Evolutionary conservation across 2,113 vertebrate genomes (phyloP).

Genomic region (Tricholaema leucomelas): DNA sequence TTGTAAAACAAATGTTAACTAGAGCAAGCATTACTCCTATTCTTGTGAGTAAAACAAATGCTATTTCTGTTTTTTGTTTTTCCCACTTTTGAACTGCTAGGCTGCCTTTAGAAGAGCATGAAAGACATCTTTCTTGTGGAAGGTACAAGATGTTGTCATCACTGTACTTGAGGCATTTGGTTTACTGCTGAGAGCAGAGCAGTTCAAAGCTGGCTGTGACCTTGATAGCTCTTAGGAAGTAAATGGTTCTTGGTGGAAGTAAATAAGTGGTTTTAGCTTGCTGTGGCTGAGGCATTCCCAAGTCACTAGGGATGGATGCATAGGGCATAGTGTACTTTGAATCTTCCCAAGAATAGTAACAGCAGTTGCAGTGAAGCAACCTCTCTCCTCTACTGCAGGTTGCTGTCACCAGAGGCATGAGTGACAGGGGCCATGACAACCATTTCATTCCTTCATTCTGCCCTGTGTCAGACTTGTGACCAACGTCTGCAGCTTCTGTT

Average conservation of each 20-base stretch:
- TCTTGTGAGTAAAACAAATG: slow-evolving; percentile 82
- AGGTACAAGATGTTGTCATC: background rate
- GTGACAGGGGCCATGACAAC: background rate
- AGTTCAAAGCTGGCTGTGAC: slow-evolving; percentile 13
- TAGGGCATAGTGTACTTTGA: background rate
- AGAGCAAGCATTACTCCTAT: slow-evolving; percentile 93
- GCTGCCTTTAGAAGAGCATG: slow-evolving; percentile 12
- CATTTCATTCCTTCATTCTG: background rate
- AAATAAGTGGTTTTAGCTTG: background rate
- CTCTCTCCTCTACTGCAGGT: background rate
- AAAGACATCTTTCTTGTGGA: background rate
- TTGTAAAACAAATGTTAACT: slow-evolving; percentile 98
- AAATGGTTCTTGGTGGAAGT: background rate
- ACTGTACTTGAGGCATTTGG: background rate
- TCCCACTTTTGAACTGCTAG: background rate
- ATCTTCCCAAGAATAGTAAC: slow-evolving; percentile 34
- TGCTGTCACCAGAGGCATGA: background rate
- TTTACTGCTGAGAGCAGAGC: background rate
- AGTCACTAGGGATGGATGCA: background rate
- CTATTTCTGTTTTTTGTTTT: slow-evolving; percentile 26
- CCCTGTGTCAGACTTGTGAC: background rate
- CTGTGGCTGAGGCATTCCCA: background rate
- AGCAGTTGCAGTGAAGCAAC: background rate
- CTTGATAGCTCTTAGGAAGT: background rate
- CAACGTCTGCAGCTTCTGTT: background rate